phyloP scores from a whole-genome alignment of 2,888 invertebrate species.

The Metalampra italica region DNA sequence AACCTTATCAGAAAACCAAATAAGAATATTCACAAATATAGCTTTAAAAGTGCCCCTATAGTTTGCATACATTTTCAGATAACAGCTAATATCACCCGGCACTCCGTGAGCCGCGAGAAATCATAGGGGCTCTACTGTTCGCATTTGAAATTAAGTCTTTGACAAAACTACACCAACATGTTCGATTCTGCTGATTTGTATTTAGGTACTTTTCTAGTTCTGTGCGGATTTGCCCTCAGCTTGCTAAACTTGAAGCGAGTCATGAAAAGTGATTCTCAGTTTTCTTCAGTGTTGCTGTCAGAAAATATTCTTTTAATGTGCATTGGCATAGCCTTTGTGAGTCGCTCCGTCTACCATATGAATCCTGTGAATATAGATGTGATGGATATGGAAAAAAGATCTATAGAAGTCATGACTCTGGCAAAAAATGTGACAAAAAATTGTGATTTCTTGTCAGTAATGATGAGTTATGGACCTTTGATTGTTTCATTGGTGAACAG shows the following conservation, averaged over 20 bases:
- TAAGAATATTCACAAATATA: not conserved
- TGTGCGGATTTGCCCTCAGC: slow-evolving; percentile 55
- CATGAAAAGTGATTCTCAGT: slow-evolving; percentile 34
- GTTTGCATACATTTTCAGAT: slow-evolving; percentile 47
- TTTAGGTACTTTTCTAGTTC: slow-evolving; percentile 54
- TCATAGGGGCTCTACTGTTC: slow-evolving; percentile 44
- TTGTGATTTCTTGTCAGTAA: slow-evolving; percentile 45
- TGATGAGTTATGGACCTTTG: slow-evolving; percentile 60
- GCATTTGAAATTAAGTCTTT: slow-evolving; percentile 19
- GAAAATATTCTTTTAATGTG: slow-evolving; percentile 62
- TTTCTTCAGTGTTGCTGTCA: slow-evolving; percentile 53
- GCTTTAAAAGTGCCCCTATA: slow-evolving; percentile 49
- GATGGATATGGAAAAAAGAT: slow-evolving; percentile 39
- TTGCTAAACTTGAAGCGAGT: slow-evolving; percentile 55
- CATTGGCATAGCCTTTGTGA: slow-evolving; percentile 58
- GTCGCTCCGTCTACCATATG: slow-evolving; percentile 40
- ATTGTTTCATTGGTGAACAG: slow-evolving; percentile 64
- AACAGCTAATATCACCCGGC: slow-evolving; percentile 12
- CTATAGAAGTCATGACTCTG: slow-evolving; percentile 20
- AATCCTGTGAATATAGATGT: slow-evolving; percentile 37
- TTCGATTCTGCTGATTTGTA: slow-evolving; percentile 48
- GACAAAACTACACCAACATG: slow-evolving; percentile 36
- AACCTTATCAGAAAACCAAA: not conserved
- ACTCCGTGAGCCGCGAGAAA: slow-evolving; percentile 16
- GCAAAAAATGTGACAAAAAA: slow-evolving; percentile 21